Base-by-base conservation (phyloP, 2,888 invertebrate species). In the Tenthredo scrophulariae region DNA sequence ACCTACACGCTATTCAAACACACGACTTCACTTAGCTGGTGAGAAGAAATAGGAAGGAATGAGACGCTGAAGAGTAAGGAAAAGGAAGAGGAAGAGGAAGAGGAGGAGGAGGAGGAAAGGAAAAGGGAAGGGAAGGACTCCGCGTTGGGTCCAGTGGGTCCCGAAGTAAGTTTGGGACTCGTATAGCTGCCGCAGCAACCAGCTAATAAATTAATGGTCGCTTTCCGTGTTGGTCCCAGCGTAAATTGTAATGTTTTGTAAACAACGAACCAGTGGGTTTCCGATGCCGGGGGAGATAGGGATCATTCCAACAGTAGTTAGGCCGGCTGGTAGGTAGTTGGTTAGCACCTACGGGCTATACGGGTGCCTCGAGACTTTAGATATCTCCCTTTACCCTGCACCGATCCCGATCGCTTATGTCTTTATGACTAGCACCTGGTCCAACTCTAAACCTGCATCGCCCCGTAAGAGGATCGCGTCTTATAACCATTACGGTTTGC, bases 191-290 rank as follows among this genome's bases (percentile, higher is more conserved):
- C 37, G 72, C n/a, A 18, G 79, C 37, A n/a, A 33, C 58, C 37
- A 58, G 62, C 77, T 87, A 88, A 89, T 89, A 89, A 89, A 89
- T 89, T 88, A 88, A 89, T 89, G 88, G 87, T 88, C 88, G 89
- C 87, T 88, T 89, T 88, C 88, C 89, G 88, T 88, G 87, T 89
- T 43, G 83, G 83, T 83, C 65, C 67, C 89, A 87, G 87, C 85
- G 88, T 89, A 88, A 89, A 89, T 90, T 89, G 89, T 90, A 90
- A 90, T 89, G 90, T 91, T 90, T 91, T 90, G 90, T 90, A 91
- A 91, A 91, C 90, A 91, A 89, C 89, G 89, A 87, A 85, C 88
- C 89, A 89, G 89, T 89, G 88, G 89, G 88, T 87, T 88, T 86
- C 86, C 88, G 90, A 89, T 88, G 86, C 85, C 86, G 85, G 82